phyloP scores from a whole-genome alignment of 2,113 vertebrate species.

The Romanogobio albipinnatus region DNA sequence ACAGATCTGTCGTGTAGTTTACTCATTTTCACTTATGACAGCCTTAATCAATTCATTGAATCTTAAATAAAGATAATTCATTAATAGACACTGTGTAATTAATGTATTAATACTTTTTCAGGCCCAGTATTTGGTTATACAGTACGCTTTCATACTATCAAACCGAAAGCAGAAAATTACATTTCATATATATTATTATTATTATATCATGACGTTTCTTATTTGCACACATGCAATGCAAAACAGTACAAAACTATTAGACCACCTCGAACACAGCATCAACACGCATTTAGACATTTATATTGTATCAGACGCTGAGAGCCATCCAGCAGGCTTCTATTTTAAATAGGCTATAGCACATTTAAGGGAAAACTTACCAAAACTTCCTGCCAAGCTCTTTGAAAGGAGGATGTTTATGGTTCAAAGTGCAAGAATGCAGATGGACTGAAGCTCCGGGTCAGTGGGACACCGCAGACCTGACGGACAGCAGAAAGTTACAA shows the following conservation, averaged over 20 bases:
- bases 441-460: slow-evolving; percentile 55
- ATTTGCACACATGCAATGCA: background rate
- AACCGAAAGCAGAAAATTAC: too few relatives aligned
- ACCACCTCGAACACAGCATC: background rate
- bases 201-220: background rate
- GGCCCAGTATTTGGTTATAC: background rate
- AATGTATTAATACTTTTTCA: background rate
- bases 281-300: background rate
- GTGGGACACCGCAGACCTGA: slow-evolving; percentile 47
- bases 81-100: background rate
- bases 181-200: too few relatives aligned
- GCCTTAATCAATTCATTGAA: background rate
- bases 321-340: background rate
- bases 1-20: background rate
- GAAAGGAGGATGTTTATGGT: slow-evolving; percentile 64
- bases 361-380: slow-evolving; percentile 32
- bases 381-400: slow-evolving; percentile 59
- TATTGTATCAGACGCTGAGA: background rate
- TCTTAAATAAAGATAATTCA: background rate
- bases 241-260: background rate
- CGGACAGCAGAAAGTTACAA: background rate
- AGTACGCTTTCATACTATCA: too few relatives aligned
- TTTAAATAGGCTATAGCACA: background rate
- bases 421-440: slow-evolving; percentile 61
- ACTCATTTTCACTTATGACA: background rate